Conservation (phyloP, 2,797 vertebrate species). For the Lerista edwardsae region DNA sequence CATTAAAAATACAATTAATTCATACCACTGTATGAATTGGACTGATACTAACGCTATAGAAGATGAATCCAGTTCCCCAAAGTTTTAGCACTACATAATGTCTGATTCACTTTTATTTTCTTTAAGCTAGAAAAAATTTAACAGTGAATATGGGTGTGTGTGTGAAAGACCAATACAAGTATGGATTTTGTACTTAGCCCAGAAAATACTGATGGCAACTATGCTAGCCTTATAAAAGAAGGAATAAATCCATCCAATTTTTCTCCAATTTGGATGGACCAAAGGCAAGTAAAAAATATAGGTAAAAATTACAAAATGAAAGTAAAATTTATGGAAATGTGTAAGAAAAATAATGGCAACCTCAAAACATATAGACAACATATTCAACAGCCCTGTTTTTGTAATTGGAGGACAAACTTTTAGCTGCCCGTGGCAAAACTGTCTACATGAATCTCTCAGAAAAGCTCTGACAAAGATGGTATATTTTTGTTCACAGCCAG, state of each 20-base stretch:
- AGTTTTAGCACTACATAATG: background rate
- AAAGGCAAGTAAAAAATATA: background rate
- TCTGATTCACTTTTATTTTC: background rate
- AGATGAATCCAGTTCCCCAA: background rate
- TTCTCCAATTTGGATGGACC: background rate
- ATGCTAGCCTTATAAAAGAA: background rate
- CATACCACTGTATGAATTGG: too few species aligned
- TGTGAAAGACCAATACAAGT: background rate
- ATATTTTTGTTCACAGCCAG: conserved; percentile 39
- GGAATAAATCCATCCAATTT: background rate
- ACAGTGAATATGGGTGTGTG: background rate
- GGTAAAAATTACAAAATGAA: background rate
- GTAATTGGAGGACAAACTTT: conserved; percentile 14
- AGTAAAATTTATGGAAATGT: background rate
- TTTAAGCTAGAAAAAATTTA: background rate
- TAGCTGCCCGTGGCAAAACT: conserved; percentile 16
- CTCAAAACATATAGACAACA: background rate
- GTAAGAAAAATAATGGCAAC: background rate
- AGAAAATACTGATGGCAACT: background rate
- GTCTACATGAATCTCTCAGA: conserved; percentile 10
- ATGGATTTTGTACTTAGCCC: background rate
- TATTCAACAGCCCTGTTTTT: background rate
- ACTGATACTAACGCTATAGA: too few species aligned
- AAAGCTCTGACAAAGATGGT: conserved; percentile 9
- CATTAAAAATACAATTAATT: too few species aligned